These are phyloP conservation scores for Micrasema minimum DNA, from an alignment of 1,140 invertebrate species.

Conservation along the genomic window DNA sequence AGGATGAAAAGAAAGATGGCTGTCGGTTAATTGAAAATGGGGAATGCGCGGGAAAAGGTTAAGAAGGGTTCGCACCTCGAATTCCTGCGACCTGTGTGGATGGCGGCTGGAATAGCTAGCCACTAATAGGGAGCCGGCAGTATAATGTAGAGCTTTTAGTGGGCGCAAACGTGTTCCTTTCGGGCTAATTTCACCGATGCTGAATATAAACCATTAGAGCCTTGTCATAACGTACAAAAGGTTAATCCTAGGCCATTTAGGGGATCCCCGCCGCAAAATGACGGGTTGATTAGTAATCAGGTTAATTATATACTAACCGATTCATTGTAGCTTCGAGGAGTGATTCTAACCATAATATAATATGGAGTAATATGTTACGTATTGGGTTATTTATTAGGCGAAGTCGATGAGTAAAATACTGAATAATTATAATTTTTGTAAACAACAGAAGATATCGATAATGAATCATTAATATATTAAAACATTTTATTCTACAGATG, in stretches of 20 bases:
- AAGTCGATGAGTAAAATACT: no score
- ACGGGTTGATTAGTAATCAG: constrained; percentile 16
- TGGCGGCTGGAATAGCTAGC: no score
- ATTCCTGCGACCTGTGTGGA: not conserved
- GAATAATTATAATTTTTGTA: no score
- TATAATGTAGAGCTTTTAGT: constrained; percentile 16
- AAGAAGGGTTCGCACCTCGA: constrained; percentile 1
- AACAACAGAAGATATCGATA: no score
- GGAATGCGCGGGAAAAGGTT: constrained; percentile 8
- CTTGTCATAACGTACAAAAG: constrained; percentile 33
- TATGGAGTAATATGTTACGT: no score
- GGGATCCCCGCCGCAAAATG: constrained; percentile 20
- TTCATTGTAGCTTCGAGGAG: constrained; percentile 13
- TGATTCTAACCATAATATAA: no score
- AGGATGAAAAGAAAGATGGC: not conserved
- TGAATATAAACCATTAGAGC: constrained; percentile 31
- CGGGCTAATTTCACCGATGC: constrained; percentile 30
- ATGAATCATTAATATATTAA: no score
- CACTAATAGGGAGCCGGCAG: no score
- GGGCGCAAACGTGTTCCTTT: not conserved
- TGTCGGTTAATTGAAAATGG: constrained; percentile 19
- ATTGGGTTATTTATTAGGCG: no score
- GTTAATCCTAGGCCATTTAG: constrained; percentile 25
- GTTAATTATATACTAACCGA: constrained; percentile 19
- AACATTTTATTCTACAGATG: no score